Evolutionary conservation across 2,888 invertebrate genomes (phyloP), one percentile per base, ranked within the genome.

Genomic region (Empis livida): DNA sequence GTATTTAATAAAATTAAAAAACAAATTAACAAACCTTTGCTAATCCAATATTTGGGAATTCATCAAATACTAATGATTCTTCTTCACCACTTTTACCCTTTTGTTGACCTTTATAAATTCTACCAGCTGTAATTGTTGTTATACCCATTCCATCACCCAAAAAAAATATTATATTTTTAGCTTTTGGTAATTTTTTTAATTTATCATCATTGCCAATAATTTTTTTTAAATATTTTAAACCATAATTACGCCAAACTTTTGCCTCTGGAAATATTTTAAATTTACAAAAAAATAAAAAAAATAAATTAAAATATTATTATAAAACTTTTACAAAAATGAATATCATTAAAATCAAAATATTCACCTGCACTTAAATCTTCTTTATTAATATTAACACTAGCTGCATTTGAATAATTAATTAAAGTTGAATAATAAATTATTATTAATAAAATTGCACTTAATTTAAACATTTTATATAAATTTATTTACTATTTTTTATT

Each of bases 141-240:
- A 79, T 52, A 5, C 81, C 80, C 81, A 82, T 81, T 4, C 82
- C 82, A 59, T 82, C 82, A 0, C 82, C 82, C 41, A 82, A 63
- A 56, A 80, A 80, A 11, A 81, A 59, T 44, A 82, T 77, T 17
- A 79, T 71, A 57, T 81, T 82, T 59, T 75, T 77, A 2, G 80
- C 79, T 50, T 68, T 68, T 58, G 39, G 39, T 39, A 17, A 17
- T 39, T 39, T 43, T 1, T 23, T 17, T 55, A 54, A 13, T 65
- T 67, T 31, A 56, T 57, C 48, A 71, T 73, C 57, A 61, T 69
- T 46, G 61, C 56, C 48, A 67, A 67, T 41, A 68, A 69, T 48
- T 65, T 71, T 56, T 62, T 61, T 52, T 44, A 68, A 54, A 45
- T 65, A 63, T 11, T 54, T 51, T 4, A 61, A 47, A 8, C 55